A percentile compares a stretch with the other conserved stretches of the same genome.
Conservation (phyloP, 1,140 invertebrate species). For the Cataglyphis hispanica region DNA sequence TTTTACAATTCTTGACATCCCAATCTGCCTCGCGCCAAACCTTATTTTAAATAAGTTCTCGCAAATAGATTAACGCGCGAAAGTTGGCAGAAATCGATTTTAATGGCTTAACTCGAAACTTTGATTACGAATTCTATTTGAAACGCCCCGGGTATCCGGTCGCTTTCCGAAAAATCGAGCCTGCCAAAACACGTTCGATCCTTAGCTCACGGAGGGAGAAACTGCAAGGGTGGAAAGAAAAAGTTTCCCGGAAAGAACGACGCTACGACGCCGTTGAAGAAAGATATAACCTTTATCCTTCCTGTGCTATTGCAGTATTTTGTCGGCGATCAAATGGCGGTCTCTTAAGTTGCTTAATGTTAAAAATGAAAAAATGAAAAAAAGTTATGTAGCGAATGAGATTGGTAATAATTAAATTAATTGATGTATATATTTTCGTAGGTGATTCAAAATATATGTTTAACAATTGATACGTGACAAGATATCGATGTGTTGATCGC, state of each 20-base stretch:
- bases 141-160: background rate
- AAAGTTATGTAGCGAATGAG: background rate
- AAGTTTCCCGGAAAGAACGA: slow-evolving; percentile 41
- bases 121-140: slow-evolving; percentile 40
- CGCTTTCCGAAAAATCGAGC: slow-evolving; percentile 35
- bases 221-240: slow-evolving; percentile 32
- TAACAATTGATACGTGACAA: slow-evolving; percentile 30
- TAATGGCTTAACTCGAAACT: slow-evolving; percentile 45
- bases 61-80: background rate
- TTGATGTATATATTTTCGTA: background rate
- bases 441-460: background rate
- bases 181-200: slow-evolving; percentile 46
- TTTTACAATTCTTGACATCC: background rate
- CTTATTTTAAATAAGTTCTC: slow-evolving; percentile 37
- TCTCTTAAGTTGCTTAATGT: background rate
- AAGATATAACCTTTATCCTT: slow-evolving; percentile 19
- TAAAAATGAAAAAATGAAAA: background rate
- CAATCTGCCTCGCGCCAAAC: background rate
- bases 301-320: slow-evolving; percentile 15
- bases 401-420: background rate
- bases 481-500: background rate
- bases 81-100: slow-evolving; percentile 33
- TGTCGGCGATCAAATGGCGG: background rate
- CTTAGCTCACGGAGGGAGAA: background rate
- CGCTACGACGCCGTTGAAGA: background rate